Conservation (phyloP, 2,113 vertebrate genomes). For the Chaetura pelagica region DNA sequence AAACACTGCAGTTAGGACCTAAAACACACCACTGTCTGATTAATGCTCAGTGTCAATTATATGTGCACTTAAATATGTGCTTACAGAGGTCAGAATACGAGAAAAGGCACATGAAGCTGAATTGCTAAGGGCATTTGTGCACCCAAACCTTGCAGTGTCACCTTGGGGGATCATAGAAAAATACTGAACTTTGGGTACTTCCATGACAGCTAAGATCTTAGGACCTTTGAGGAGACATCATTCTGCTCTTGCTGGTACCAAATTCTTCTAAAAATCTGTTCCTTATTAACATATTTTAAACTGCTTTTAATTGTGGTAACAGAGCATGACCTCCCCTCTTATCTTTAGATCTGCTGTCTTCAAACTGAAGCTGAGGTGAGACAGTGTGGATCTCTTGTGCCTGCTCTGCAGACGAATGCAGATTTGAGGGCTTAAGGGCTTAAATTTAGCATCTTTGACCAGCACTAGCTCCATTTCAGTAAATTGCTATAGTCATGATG, state of each 20-base stretch:
- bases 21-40: not conserved
- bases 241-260: not conserved
- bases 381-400: not conserved
- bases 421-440: not conserved
- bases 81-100: not conserved
- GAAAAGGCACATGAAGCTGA: not conserved
- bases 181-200: not conserved
- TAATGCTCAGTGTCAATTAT: not conserved
- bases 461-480: not conserved
- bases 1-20: slow-evolving; percentile 9
- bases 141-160: not conserved
- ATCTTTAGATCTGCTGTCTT: not conserved
- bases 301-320: not conserved
- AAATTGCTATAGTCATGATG: slow-evolving; percentile 3
- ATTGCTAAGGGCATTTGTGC: not conserved
- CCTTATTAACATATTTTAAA: not conserved
- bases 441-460: slow-evolving; percentile 11
- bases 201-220: not conserved
- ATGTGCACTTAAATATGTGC: not conserved
- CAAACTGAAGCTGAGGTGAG: not conserved
- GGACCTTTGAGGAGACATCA: not conserved
- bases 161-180: not conserved
- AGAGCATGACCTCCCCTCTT: slow-evolving; percentile 1
- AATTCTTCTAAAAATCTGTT: slow-evolving; percentile 36
- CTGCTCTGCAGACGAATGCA: not conserved